Conservation (phyloP, 1,140 invertebrate species). For the Ptiloglossa arizonensis region DNA sequence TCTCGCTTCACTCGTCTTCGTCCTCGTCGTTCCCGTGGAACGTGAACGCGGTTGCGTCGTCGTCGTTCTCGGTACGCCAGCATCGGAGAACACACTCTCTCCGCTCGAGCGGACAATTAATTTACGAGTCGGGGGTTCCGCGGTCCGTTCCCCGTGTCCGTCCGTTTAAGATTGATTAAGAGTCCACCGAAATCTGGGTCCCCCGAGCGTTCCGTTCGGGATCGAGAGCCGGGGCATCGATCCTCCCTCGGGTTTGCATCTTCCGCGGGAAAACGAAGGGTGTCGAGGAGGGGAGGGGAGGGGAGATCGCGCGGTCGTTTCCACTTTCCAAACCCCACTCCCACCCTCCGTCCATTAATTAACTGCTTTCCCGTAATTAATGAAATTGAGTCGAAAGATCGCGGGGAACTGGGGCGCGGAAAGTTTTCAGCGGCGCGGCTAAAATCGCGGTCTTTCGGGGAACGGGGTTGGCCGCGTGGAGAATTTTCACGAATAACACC, state of each 20-base stretch:
- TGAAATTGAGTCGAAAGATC: constrained; percentile 14
- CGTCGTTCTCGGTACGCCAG: neutral
- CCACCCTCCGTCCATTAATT: constrained; percentile 8
- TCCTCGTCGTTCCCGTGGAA: no score
- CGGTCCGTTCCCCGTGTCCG: constrained; percentile 50
- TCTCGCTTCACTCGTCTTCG: neutral
- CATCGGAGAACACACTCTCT: constrained; percentile 5
- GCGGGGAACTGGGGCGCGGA: constrained; percentile 15
- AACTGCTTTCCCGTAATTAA: constrained; percentile 39
- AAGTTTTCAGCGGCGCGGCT: constrained; percentile 28
- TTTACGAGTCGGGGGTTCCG: constrained; percentile 59
- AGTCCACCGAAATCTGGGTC: constrained; percentile 49
- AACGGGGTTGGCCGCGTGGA: no score
- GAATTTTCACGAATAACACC: no score
- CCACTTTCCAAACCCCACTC: no score
- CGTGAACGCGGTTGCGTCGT: no score
- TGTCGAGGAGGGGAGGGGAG: no score
- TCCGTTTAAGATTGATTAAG: constrained; percentile 70
- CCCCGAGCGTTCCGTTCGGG: neutral
- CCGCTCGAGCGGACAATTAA: constrained; percentile 64
- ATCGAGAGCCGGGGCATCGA: constrained; percentile 10
- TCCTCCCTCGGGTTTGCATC: constrained; percentile 29
- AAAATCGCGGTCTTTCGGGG: no score
- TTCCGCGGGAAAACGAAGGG: constrained; percentile 15
- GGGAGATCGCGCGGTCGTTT: no score